phyloP scores from a whole-genome alignment of 2,113 vertebrate species.

The Lagopus muta region DNA sequence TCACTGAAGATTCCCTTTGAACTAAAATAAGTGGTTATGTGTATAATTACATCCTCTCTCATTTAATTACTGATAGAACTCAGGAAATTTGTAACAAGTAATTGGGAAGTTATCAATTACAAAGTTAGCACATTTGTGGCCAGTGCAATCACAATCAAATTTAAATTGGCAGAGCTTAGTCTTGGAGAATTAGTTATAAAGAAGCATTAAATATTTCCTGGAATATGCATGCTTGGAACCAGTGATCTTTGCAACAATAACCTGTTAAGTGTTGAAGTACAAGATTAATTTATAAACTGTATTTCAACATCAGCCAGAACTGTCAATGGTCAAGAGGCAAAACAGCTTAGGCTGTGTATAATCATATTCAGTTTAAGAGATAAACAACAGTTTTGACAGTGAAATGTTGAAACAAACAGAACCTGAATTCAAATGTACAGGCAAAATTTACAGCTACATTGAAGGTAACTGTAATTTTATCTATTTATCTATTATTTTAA shows the following conservation, averaged over 20 bases:
- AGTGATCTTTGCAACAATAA: background rate
- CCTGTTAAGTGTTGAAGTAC: background rate
- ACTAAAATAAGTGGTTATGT: background rate
- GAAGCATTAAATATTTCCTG: background rate
- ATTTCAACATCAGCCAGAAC: constrained; percentile 10
- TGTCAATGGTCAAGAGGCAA: background rate
- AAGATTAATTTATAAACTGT: constrained; percentile 30
- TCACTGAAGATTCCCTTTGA: background rate
- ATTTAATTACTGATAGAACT: background rate
- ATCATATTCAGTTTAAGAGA: background rate
- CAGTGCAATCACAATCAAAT: background rate
- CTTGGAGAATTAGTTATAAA: background rate
- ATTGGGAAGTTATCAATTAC: background rate
- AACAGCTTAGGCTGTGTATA: background rate
- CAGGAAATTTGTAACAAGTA: background rate
- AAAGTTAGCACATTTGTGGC: background rate
- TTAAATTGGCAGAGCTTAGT: background rate
- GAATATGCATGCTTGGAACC: background rate
- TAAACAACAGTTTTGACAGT: background rate
- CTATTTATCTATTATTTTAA: background rate
- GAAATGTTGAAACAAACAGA: background rate
- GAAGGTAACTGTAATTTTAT: background rate
- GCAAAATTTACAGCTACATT: background rate
- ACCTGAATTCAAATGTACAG: background rate
- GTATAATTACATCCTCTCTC: background rate